Percentiles rank a stretch among this genome's conserved stretches.
Conservation (phyloP, 2,113 vertebrate genomes). For the Xenopus tropicalis region DNA sequence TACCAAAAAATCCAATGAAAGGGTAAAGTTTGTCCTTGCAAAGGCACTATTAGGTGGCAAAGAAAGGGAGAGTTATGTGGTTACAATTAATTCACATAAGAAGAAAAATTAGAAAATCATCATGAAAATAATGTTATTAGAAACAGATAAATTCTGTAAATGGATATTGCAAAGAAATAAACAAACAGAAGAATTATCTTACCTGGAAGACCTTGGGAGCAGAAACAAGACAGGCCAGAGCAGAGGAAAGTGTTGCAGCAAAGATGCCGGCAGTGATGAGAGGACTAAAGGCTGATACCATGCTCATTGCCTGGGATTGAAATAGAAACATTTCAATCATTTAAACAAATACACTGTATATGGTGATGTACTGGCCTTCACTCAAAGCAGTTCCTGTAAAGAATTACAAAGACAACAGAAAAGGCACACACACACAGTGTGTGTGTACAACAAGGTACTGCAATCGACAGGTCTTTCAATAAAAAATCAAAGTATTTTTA, state of each 20-base stretch:
- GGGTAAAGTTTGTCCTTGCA: slow-evolving; percentile 71
- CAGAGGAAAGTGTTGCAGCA: slow-evolving; percentile 70
- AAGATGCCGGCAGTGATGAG: slow-evolving; percentile 67
- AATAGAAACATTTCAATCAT: neutral
- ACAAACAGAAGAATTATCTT: neutral
- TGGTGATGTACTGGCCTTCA: too few species aligned
- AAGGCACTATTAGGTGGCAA: slow-evolving; percentile 56
- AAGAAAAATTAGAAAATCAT: too few species aligned
- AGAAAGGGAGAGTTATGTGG: neutral
- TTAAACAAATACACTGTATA: too few species aligned
- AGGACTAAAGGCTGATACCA: slow-evolving; percentile 61
- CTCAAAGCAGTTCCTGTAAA: too few species aligned
- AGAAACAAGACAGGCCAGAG: slow-evolving; percentile 71
- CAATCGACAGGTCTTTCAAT: too few species aligned
- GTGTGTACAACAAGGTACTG: too few species aligned
- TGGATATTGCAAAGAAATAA: too few species aligned
- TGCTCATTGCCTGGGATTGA: slow-evolving; percentile 55
- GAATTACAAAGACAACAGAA: too few species aligned
- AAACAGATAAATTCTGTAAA: neutral
- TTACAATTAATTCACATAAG: too few species aligned
- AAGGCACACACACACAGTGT: too few species aligned
- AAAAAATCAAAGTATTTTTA: too few species aligned
- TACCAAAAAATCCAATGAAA: slow-evolving; percentile 67
- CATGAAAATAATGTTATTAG: too few species aligned
- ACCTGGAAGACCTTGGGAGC: slow-evolving; percentile 75